Evolutionary conservation across 2,113 vertebrate genomes (phyloP).

Genomic region (Illadopsis cleaveri): DNA sequence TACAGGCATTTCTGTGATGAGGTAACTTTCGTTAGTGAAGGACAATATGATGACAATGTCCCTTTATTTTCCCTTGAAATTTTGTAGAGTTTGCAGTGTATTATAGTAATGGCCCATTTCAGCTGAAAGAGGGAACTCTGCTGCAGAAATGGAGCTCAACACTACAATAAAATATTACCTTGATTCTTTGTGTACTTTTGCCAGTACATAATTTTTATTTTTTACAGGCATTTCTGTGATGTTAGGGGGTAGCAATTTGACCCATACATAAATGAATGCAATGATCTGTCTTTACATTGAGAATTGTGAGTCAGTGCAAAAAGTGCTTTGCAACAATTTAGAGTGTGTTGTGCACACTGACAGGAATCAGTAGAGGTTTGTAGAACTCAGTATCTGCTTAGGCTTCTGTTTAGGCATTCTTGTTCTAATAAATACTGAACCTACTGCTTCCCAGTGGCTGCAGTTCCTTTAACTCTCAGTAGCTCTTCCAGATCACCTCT

Average conservation of each 20-base stretch:
- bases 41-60: background rate
- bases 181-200: background rate
- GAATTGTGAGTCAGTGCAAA: background rate
- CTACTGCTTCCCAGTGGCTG: background rate
- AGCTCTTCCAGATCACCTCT: background rate
- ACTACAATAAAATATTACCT: background rate
- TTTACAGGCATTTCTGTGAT: background rate
- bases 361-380: background rate
- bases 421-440: background rate
- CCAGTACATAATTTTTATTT: background rate
- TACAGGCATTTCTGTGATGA: background rate
- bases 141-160: background rate
- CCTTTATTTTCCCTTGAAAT: slow-evolving; percentile 20
- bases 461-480: background rate
- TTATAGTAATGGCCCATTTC: background rate
- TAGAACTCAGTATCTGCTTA: background rate
- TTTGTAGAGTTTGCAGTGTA: background rate
- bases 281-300: background rate
- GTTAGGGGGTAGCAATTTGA: background rate
- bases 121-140: background rate
- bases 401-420: background rate
- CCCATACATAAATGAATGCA: background rate
- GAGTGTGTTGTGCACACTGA: background rate
- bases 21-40: slow-evolving; percentile 23
- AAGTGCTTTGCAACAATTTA: background rate